A percentile compares a stretch with the other conserved stretches of the same genome.
phyloP scores from a whole-genome alignment of 1,140 invertebrate species.

The Drosophila tropicalis region DNA sequence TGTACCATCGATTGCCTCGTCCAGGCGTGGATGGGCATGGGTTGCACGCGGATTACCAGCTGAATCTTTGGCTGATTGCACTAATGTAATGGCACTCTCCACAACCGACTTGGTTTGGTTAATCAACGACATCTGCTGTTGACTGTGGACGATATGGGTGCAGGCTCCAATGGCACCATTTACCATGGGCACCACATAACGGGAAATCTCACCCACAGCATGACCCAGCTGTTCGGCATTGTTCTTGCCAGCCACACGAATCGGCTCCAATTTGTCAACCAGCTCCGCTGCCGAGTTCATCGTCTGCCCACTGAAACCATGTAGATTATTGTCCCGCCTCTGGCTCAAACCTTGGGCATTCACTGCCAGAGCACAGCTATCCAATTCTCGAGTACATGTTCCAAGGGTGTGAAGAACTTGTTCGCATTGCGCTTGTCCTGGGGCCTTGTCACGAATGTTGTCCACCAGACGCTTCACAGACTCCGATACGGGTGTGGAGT shows the following conservation, averaged over 20 bases:
- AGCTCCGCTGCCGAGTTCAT: constrained; percentile 90
- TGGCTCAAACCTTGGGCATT: constrained; percentile 92
- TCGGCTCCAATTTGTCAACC: constrained; percentile 91
- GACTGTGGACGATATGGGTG: constrained; percentile 94
- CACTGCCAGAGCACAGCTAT: constrained; percentile 93
- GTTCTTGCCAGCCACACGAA: constrained; percentile 92
- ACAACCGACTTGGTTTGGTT: constrained; percentile 97
- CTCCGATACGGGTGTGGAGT: constrained; percentile 97
- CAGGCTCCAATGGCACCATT: constrained; percentile 93
- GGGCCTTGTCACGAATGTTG: constrained; percentile 96
- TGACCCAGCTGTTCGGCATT: constrained; percentile 98
- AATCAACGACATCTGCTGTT: constrained; percentile 93
- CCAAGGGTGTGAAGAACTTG: constrained; percentile 91
- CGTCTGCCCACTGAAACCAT: constrained; percentile 92
- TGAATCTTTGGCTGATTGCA: constrained; percentile 93
- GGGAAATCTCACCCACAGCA: constrained; percentile 89
- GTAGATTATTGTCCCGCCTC: constrained; percentile 89
- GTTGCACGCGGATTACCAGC: constrained; percentile 96
- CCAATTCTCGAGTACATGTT: constrained; percentile 90
- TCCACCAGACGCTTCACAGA: constrained; percentile 97
- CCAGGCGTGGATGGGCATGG: constrained; percentile 91
- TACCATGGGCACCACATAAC: constrained; percentile 93
- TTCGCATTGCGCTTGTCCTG: constrained; percentile 97
- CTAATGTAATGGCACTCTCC: constrained; percentile 93
- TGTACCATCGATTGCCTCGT: constrained; percentile 91